These are phyloP conservation scores for Thereva nobilitata DNA, from an alignment of 2,888 invertebrate species.

Conservation along the genomic window DNA sequence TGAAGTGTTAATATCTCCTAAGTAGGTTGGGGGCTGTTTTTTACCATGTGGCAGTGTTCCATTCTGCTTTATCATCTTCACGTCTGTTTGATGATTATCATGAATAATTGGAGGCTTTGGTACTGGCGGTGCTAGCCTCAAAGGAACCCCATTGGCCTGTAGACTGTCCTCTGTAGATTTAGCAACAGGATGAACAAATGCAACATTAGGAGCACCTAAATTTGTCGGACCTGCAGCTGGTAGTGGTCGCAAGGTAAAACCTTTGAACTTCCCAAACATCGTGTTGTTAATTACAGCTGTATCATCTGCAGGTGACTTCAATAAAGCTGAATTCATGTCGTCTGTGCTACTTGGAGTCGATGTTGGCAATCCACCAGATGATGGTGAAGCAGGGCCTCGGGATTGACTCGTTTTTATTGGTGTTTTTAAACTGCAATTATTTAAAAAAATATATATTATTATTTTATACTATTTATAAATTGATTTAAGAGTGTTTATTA, in stretches of 20 bases:
- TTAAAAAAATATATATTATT: constrained; percentile 7
- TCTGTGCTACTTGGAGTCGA: constrained; percentile 67
- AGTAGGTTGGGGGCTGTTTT: constrained; percentile 43
- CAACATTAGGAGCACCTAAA: constrained; percentile 60
- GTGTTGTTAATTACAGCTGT: constrained; percentile 62
- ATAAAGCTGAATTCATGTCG: constrained; percentile 72
- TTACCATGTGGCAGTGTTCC: constrained; percentile 44
- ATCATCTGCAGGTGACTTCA: constrained; percentile 63
- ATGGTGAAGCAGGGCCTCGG: constrained; percentile 49
- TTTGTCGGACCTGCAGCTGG: constrained; percentile 49
- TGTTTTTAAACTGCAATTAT: constrained; percentile 52
- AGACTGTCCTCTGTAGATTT: constrained; percentile 44
- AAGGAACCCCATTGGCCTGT: constrained; percentile 55
- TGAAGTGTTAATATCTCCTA: neutral
- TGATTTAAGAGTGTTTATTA: neutral
- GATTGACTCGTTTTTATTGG: constrained; percentile 46
- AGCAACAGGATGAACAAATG: constrained; percentile 59
- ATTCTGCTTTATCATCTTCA: constrained; percentile 44
- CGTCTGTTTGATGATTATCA: constrained; percentile 35
- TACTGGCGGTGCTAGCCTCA: constrained; percentile 67
- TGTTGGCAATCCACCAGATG: constrained; percentile 54
- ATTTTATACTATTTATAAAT: neutral
- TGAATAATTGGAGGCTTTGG: constrained; percentile 62
- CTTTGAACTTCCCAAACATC: constrained; percentile 86
- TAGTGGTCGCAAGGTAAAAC: constrained; percentile 69